Percentiles rank a stretch among this genome's conserved stretches.
These are phyloP conservation scores for Catharus fuscescens DNA, from an alignment of 2,113 vertebrate species.

Conservation along the genomic window DNA sequence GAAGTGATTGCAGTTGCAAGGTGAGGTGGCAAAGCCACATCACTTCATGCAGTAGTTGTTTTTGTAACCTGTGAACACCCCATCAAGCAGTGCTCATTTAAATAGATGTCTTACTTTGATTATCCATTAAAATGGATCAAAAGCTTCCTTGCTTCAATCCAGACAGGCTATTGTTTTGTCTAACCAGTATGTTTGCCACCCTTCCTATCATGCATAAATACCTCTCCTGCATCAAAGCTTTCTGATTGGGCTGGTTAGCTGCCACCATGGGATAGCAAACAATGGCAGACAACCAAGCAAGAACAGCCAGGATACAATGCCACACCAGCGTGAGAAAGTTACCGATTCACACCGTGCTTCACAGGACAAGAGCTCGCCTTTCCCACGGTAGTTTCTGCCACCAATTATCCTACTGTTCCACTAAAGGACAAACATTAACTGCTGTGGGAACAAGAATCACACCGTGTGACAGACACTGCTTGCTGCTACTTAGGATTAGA, in stretches of 20 bases:
- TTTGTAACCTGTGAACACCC: background rate
- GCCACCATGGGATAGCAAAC: constrained; percentile 77
- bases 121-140: background rate
- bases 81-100: background rate
- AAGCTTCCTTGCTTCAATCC: background rate
- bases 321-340: constrained; percentile 83
- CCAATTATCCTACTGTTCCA: constrained; percentile 70
- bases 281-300: constrained; percentile 75
- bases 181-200: constrained; percentile 5
- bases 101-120: background rate
- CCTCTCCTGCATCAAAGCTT: constrained; percentile 66
- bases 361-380: constrained; percentile 60
- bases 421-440: constrained; percentile 72
- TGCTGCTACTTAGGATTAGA: constrained; percentile 42
- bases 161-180: constrained; percentile 20
- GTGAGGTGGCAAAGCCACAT: background rate
- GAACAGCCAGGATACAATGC: constrained; percentile 71
- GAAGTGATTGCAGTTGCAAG: background rate
- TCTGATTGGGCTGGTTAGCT: constrained; percentile 74
- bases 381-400: constrained; percentile 80
- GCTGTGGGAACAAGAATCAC: constrained; percentile 78
- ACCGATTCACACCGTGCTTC: constrained; percentile 41
- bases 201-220: constrained; percentile 57
- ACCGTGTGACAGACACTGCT: constrained; percentile 50
- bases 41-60: background rate